Base-by-base conservation (phyloP, 2,113 vertebrate genomes). In the Felis chaus region DNA sequence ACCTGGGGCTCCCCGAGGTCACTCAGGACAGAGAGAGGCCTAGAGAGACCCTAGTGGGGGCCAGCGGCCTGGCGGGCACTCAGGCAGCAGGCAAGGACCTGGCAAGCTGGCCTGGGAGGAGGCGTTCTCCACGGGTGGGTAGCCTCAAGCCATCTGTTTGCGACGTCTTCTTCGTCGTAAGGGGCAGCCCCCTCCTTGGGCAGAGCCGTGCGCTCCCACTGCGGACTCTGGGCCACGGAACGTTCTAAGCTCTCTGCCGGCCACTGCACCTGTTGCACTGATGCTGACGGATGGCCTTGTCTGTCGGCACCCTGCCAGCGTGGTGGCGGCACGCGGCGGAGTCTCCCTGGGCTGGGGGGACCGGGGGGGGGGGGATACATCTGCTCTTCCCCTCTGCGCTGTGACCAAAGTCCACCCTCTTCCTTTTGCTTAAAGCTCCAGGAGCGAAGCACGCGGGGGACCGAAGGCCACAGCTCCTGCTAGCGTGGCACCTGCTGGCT, bases 261-360 rank as follows among this genome's bases (percentile, higher is more conserved):
- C 48, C 7, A 0, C n/a, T 0, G 12, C 12, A 7, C 9, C 6
- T 3, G 69, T 19, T 0, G 29, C 4, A 0, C 4, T 1, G 0
- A 2, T 1, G 33, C 41, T 27, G 33, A 25, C 5, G 0, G 5
- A 25, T 1, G 2, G 8, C 0, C 0, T 12, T 5, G 0, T 25
- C 68, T 3, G 14, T 13, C 33, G 2, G 1, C 9, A 13, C 3
- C n/a, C 21, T 2, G 0, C 55, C 31, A 63, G 45, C 27, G 29
- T 39, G 3, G 76, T 4, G 27, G 85, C 9, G 0, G 39, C 25
- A 0, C 21, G 14, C 1, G 2, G 50, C 18, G 0, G 61, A 36
- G 61, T 2, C 92, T 86, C 13, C 36, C 18, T 0, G 15, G 33
- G 1, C 4, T 7, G 41, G 25, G 5, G 53, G 66, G 76, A 27